Evolutionary conservation across 2,797 vertebrate species (phyloP).

Genomic region (Channallabes apus): DNA sequence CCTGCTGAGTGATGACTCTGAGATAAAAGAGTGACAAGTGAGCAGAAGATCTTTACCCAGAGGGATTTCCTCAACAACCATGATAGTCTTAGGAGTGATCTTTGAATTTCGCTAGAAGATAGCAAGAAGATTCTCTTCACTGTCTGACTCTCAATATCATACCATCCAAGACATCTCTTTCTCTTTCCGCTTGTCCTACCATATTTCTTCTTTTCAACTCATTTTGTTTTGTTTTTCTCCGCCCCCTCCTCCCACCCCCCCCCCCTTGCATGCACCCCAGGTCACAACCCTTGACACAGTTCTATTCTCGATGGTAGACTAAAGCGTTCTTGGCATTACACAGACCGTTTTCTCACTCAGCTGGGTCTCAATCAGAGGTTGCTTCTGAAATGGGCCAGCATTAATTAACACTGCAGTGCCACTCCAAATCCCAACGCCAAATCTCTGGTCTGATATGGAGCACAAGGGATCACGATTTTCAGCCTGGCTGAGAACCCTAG

Average conservation of each 20-base stretch:
- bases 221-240: slow-evolving; percentile 13
- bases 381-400: slow-evolving; percentile 24
- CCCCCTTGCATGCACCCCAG: neutral
- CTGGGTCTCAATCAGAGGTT: slow-evolving; percentile 45
- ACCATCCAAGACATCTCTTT: neutral
- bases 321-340: slow-evolving; percentile 34
- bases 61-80: neutral
- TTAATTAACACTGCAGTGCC: slow-evolving; percentile 44
- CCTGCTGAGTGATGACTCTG: slow-evolving; percentile 35
- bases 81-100: neutral
- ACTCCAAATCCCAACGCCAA: slow-evolving; percentile 10
- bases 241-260: neutral
- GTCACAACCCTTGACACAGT: slow-evolving; percentile 26
- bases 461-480: neutral
- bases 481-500: slow-evolving; percentile 7
- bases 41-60: neutral
- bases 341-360: slow-evolving; percentile 17
- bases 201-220: neutral
- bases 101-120: neutral
- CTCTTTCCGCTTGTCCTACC: too few relatives aligned
- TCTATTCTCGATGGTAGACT: slow-evolving; percentile 17
- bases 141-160: neutral
- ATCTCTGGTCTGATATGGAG: neutral
- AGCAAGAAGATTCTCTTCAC: neutral
- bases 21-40: slow-evolving; percentile 45